phyloP scores from a whole-genome alignment of 2,113 vertebrate species.

The Aspiorhynchus laticeps region DNA sequence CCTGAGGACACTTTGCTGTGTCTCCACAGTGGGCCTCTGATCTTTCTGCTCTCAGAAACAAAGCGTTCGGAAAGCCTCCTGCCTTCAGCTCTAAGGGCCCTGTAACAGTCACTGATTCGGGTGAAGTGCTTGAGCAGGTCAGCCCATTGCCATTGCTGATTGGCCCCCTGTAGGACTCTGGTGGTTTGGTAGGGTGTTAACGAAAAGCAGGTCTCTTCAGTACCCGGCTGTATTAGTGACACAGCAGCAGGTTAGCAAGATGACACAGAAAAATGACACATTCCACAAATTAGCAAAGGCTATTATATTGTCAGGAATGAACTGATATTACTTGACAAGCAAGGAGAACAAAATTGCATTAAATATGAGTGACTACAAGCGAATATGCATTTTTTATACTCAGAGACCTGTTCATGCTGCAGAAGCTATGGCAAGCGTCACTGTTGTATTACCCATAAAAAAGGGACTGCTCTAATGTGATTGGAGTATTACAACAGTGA shows the following conservation, averaged over 20 bases:
- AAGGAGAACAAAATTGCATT: slow-evolving; percentile 18
- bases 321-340: slow-evolving; percentile 52
- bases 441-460: not conserved
- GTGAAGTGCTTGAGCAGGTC: slow-evolving; percentile 60
- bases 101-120: slow-evolving; percentile 45
- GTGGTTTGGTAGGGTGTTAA: slow-evolving; percentile 58
- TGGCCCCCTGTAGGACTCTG: slow-evolving; percentile 50
- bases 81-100: slow-evolving; percentile 54
- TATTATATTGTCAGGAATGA: slow-evolving; percentile 57
- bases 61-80: slow-evolving; percentile 53
- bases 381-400: not conserved
- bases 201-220: slow-evolving; percentile 59
- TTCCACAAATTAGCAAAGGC: slow-evolving; percentile 69
- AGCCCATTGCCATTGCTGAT: slow-evolving; percentile 55
- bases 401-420: not conserved
- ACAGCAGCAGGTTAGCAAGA: slow-evolving; percentile 62
- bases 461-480: not conserved
- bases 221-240: slow-evolving; percentile 73
- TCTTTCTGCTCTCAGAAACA: slow-evolving; percentile 46
- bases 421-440: not conserved
- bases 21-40: slow-evolving; percentile 25
- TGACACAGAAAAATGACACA: slow-evolving; percentile 68
- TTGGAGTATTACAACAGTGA: no score
- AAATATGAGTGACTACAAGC: slow-evolving; percentile 24
- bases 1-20: slow-evolving; percentile 31